Percentiles rank a stretch among this genome's conserved stretches.
phyloP scores from a whole-genome alignment of 1,140 invertebrate genomes.

The Babylonia areolata region DNA sequence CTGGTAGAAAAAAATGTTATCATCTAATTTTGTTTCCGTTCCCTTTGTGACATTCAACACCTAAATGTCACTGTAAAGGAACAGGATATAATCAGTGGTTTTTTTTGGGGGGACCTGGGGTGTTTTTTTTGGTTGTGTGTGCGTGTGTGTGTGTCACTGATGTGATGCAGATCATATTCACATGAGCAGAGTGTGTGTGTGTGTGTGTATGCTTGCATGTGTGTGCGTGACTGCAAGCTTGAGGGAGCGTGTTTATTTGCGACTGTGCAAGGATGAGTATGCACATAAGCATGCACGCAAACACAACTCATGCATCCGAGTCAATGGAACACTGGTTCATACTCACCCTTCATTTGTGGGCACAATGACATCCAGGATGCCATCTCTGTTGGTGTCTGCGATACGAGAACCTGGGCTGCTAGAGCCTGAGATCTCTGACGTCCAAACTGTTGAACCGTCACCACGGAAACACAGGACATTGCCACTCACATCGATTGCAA shows the following conservation, averaged over 20 bases:
- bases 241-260: too few relatives aligned
- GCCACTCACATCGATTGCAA: conserved; percentile 67
- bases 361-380: conserved; percentile 64
- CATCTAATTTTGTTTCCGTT: background rate
- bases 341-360: conserved; percentile 68
- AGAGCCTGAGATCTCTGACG: conserved; percentile 59
- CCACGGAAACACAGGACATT: conserved; percentile 63
- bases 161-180: too few relatives aligned
- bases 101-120: too few relatives aligned
- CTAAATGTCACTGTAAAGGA: too few relatives aligned
- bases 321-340: background rate
- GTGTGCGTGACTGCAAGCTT: too few relatives aligned
- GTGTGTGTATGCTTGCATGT: too few relatives aligned
- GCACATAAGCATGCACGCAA: background rate
- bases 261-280: too few relatives aligned
- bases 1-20: conserved; percentile 47
- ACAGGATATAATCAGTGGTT: too few relatives aligned
- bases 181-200: too few relatives aligned
- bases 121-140: too few relatives aligned
- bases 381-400: conserved; percentile 65
- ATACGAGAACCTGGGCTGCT: conserved; percentile 64
- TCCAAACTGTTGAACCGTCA: conserved; percentile 62
- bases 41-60: too few relatives aligned
- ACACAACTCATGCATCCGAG: background rate
- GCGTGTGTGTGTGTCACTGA: too few relatives aligned